Evolutionary conservation across 2,888 invertebrate genomes (phyloP).

Genomic region (Marronus borbonicus): DNA sequence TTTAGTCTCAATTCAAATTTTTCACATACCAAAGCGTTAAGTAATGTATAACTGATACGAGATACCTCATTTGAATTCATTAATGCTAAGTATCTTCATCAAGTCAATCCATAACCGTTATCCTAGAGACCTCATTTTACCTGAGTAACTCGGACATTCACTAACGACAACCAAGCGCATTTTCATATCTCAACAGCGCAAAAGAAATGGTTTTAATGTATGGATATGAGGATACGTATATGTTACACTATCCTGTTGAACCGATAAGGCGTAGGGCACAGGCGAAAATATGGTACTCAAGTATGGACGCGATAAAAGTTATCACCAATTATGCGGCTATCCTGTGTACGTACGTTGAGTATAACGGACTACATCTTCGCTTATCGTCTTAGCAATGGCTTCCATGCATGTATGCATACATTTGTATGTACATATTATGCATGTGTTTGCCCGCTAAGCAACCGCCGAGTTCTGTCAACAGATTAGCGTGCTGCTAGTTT

Average conservation of each 20-base stretch:
- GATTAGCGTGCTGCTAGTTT: not conserved
- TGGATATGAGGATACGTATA: not conserved
- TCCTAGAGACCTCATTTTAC: too few relatives aligned
- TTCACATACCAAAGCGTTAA: too few relatives aligned
- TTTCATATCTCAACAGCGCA: slow-evolving; percentile 6
- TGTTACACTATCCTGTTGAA: not conserved
- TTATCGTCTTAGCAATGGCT: slow-evolving; percentile 26
- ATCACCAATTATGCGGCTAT: slow-evolving; percentile 36
- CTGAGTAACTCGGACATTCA: not conserved
- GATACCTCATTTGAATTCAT: too few relatives aligned
- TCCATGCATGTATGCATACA: not conserved
- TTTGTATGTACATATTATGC: not conserved
- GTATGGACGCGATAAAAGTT: slow-evolving; percentile 21
- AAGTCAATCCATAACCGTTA: too few relatives aligned
- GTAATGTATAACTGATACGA: too few relatives aligned
- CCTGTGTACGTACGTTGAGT: slow-evolving; percentile 10
- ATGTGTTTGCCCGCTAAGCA: not conserved
- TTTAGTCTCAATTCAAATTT: too few relatives aligned
- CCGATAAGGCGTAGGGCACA: slow-evolving; percentile 8
- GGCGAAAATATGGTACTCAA: slow-evolving; percentile 22
- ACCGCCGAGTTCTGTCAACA: not conserved
- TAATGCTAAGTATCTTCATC: too few relatives aligned
- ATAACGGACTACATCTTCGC: slow-evolving; percentile 26
- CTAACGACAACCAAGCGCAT: not conserved
- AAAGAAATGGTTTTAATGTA: slow-evolving; percentile 9